phyloP scores from a whole-genome alignment of 2,113 vertebrate species.

The Neolamprologus sp. region DNA sequence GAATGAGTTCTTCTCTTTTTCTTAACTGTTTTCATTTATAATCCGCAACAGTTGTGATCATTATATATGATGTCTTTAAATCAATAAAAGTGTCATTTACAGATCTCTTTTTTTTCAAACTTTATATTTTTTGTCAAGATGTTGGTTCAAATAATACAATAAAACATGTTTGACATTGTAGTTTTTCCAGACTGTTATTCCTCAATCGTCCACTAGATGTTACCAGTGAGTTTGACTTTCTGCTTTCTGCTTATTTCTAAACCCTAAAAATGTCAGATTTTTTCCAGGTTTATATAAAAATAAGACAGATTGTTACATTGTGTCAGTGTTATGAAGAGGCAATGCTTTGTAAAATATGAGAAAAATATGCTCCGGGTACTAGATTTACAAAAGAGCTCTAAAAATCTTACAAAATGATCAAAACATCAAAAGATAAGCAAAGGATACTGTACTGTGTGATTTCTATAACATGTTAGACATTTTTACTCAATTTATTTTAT shows the following conservation, averaged over 20 bases:
- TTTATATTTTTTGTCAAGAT: background rate
- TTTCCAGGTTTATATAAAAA: background rate
- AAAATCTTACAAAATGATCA: fast-evolving
- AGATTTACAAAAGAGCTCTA: fast-evolving
- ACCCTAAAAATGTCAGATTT: fast-evolving
- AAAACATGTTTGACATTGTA: background rate
- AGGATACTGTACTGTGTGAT: fast-evolving
- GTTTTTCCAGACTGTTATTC: background rate
- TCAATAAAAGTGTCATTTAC: fast-evolving
- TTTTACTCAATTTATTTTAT: fast-evolving
- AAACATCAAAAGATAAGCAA: background rate
- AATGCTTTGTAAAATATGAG: background rate
- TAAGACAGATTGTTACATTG: background rate
- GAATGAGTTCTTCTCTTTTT: background rate
- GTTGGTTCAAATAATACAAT: background rate
- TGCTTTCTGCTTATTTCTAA: fast-evolving
- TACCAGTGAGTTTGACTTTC: background rate
- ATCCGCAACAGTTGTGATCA: fast-evolving
- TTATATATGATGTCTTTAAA: background rate
- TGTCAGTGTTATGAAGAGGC: background rate
- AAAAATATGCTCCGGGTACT: fast-evolving
- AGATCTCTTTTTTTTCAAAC: fast-evolving
- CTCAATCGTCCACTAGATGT: background rate
- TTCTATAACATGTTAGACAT: background rate
- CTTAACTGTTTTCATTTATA: fast-evolving